A percentile compares a stretch with the other conserved stretches of the same genome.
These are phyloP conservation scores for Martes flavigula DNA, from an alignment of 2,797 vertebrate species.

Conservation along the genomic window DNA sequence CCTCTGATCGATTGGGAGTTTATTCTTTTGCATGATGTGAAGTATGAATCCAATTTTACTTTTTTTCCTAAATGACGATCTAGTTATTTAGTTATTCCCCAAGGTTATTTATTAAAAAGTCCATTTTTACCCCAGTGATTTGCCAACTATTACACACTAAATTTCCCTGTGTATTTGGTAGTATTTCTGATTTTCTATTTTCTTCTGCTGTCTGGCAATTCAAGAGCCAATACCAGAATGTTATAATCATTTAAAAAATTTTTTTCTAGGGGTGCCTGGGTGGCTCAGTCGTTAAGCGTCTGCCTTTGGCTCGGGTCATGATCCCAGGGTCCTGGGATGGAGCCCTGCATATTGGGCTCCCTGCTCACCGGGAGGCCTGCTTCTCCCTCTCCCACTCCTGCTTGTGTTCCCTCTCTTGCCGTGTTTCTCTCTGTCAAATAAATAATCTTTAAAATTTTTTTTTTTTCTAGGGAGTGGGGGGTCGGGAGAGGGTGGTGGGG, in stretches of 20 bases:
- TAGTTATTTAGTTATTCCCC: neutral
- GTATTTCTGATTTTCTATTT: neutral
- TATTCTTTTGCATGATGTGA: neutral
- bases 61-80: neutral
- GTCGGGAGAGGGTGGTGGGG: too few relatives aligned
- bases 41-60: neutral
- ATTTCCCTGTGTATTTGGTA: neutral
- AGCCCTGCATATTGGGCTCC: too few relatives aligned
- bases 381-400: too few relatives aligned
- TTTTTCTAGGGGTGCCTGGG: too few relatives aligned
- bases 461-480: too few relatives aligned
- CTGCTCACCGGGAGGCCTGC: too few relatives aligned
- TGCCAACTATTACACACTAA: neutral
- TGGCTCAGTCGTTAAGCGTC: too few relatives aligned
- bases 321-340: too few relatives aligned
- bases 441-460: neutral
- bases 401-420: too few relatives aligned
- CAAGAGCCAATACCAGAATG: neutral
- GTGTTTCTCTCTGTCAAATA: too few relatives aligned
- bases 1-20: neutral
- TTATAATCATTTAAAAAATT: neutral
- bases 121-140: neutral
- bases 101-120: neutral
- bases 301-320: too few relatives aligned
- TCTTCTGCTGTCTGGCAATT: neutral